Base-by-base conservation (phyloP, 2,888 invertebrate genomes). In the Dynastes hyllus region DNA sequence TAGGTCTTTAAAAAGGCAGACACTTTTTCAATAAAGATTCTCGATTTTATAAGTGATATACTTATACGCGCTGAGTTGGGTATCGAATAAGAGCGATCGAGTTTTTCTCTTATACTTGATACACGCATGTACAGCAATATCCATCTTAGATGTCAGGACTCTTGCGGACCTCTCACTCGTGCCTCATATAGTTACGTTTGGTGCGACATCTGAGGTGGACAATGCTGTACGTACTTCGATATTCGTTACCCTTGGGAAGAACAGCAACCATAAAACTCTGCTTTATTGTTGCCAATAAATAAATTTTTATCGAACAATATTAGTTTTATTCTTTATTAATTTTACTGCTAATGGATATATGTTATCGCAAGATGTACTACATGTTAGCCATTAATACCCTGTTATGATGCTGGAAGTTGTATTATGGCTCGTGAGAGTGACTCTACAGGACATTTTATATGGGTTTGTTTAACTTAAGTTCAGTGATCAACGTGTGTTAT, bases 321-420 rank as follows among this genome's bases (percentile, higher is more conserved):
- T 58, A 58, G 9, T 58, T 58, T 58, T 58, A 58, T 58, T 58
- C 6, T 58, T 58, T 58, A 16, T 58, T 45, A 11, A 45, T 58
- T 58, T 58, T 58, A 58, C 22, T 27, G 55, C 55, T 58, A 58
- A 58, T 58, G 55, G 55, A 22, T 22, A 16, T 58, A 22, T 22
- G 13, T 16, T 53, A 5, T 53, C 53, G 5, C 13, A 53, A 16
- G 16, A 53, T 5, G 53, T 13, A n/a, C 13, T 53, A 37, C 5
- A 37, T 37, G 32, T 37, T 37, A 37, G 5, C 32, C 32, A 0
- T 37, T 37, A 5, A 37, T 5, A 37, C 2, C 32, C 32, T 37
- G 5, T 37, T 37, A 37, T 5, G 32, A 37, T 37, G 5, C 32
- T 37, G 4, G 5, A 5, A 37, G 32, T 37, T 37, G 5, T 37